These are phyloP conservation scores for Hydropsyche tenuis DNA, from an alignment of 1,140 invertebrate genomes.

Conservation along the genomic window DNA sequence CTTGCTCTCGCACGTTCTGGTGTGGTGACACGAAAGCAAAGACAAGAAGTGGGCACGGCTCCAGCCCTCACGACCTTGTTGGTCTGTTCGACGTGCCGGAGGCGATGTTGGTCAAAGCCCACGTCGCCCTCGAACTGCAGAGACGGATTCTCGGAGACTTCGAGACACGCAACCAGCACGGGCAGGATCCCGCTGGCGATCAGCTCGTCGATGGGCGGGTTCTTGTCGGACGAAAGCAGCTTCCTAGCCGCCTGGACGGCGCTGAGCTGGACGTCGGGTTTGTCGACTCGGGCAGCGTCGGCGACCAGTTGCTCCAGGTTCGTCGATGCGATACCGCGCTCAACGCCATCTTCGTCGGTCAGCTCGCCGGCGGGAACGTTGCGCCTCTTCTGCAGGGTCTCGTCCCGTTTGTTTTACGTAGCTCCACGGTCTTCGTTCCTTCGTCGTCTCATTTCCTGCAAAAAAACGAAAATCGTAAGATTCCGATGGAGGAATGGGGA, in stretches of 20 bases:
- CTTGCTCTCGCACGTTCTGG: slow-evolving; percentile 98
- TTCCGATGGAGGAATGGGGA: neutral
- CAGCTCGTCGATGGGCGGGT: slow-evolving; percentile 98
- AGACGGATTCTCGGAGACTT: slow-evolving; percentile 84
- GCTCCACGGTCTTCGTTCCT: slow-evolving; percentile 93
- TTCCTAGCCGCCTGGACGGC: slow-evolving; percentile 91
- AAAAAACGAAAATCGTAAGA: slow-evolving; percentile 48
- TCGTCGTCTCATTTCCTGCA: slow-evolving; percentile 92
- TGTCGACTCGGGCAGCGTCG: slow-evolving; percentile 73
- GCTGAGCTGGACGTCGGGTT: slow-evolving; percentile 76
- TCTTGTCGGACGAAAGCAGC: slow-evolving; percentile 94
- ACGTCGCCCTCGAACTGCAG: slow-evolving; percentile 99
- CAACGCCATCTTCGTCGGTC: slow-evolving; percentile 81
- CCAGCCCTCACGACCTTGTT: slow-evolving; percentile 93
- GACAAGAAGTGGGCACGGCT: slow-evolving; percentile 95
- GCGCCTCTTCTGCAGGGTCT: slow-evolving; percentile 92
- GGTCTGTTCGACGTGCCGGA: slow-evolving; percentile 95
- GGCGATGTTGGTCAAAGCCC: slow-evolving; percentile 99
- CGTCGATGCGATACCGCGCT: slow-evolving; percentile 69
- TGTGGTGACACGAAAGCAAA: slow-evolving; percentile 88
- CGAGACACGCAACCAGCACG: slow-evolving; percentile 89
- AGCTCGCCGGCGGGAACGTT: slow-evolving; percentile 89
- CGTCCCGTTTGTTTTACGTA: slow-evolving; percentile 97
- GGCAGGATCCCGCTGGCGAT: slow-evolving; percentile 94
- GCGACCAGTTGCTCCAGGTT: slow-evolving; percentile 74